Evolutionary conservation across 1,140 invertebrate genomes (phyloP), one percentile per base, ranked within the genome.

Genomic region (Ganaspis sp.): DNA sequence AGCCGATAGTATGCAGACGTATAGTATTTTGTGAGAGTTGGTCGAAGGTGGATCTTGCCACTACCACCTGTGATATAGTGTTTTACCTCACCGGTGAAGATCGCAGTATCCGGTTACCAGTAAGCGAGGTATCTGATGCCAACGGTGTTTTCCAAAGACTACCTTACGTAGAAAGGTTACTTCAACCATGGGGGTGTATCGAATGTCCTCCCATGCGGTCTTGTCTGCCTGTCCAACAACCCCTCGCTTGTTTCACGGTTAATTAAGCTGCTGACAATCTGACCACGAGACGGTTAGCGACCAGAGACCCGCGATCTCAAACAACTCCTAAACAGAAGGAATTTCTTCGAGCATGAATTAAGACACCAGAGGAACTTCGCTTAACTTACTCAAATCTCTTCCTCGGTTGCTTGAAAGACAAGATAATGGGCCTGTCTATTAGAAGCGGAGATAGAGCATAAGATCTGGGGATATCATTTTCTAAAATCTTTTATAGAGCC

Each of bases 191-290:
- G 84, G 89, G 89, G 90, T 91, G 89, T 91, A 91, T 91, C 89
- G 84, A 90, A 89, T 91, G 86, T 90, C 90, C 85, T 89, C 84
- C 83, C 83, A 86, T 87, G 87, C 87, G 86, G 85, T 87, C 84
- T 86, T 82, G 84, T 88, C 87, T 88, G 87, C 80, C 87, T 89
- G 86, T 89, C 87, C 88, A 80, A 82, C 87, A 89, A 89, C 87
- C 88, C 88, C 85, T 84, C 87, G 85, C 89, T 89, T 89, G 88
- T 91, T 91, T 91, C 90, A 91, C 89, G 90, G 85, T 91, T 91
- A 91, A 91, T 91, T 91, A 91, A 89, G 76, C 88, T 78, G 77
- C 88, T 89, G 89, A 90, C 88, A 87, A 91, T 90, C 88, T 88
- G 89, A 91, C 90, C 89, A 88, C 90, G 86, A 86, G 88, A 87